Percentiles rank a stretch among this genome's conserved stretches.
Evolutionary conservation across 2,888 invertebrate genomes (phyloP).

Genomic region (Ormyrus labotus): DNA sequence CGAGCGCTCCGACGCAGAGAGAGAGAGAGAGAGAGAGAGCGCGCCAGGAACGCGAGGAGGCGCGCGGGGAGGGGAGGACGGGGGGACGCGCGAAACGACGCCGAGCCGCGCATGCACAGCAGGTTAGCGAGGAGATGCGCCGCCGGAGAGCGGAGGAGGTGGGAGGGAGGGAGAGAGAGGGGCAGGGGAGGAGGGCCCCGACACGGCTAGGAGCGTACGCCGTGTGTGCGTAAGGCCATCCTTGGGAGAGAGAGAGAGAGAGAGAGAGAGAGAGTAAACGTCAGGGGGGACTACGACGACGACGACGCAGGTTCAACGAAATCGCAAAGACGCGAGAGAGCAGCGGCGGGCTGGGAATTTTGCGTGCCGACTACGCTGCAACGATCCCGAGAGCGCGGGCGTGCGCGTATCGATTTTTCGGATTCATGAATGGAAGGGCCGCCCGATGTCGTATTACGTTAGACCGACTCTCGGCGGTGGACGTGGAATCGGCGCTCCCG

Average conservation of each 20-base stretch:
- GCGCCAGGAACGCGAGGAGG: conserved; percentile 27
- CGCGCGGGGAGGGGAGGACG: background rate
- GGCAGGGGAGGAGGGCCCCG: conserved; percentile 6
- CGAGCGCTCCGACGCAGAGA: conserved; percentile 3
- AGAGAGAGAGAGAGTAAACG: background rate
- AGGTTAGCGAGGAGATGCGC: conserved; percentile 43
- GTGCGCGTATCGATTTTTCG: too few species aligned
- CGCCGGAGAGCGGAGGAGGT: background rate
- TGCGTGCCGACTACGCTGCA: background rate
- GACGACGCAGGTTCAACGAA: background rate
- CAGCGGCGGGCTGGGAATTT: background rate
- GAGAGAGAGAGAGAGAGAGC: conserved; percentile 18
- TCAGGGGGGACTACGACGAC: too few species aligned
- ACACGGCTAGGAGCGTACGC: conserved; percentile 14
- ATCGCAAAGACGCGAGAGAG: background rate
- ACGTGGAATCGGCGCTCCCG: background rate
- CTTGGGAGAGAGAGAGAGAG: conserved; percentile 19
- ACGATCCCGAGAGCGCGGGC: background rate
- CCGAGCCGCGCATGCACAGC: conserved; percentile 20
- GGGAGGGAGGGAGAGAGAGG: conserved; percentile 21
- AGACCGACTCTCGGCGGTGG: background rate
- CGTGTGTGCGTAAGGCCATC: background rate
- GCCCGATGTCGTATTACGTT: too few species aligned
- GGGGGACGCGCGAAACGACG: conserved; percentile 3
- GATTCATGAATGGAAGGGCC: too few species aligned